Percentiles rank a stretch among this genome's conserved stretches.
Conservation (phyloP, 2,113 vertebrate genomes). For the Sitta europaea region DNA sequence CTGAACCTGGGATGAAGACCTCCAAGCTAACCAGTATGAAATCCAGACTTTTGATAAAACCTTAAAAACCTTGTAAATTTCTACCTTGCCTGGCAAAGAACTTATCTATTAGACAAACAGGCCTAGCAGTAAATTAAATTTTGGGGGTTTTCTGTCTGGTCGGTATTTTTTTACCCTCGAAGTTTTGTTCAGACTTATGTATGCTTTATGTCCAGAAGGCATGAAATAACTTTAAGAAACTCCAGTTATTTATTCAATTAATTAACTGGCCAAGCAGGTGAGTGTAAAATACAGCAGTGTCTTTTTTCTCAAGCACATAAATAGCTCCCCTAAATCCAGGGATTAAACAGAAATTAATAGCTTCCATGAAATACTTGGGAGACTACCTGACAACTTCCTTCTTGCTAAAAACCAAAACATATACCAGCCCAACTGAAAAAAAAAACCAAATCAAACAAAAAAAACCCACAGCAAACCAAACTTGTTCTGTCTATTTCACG, state of each 20-base stretch:
- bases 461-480: neutral
- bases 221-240: neutral
- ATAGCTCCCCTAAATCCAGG: neutral
- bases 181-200: neutral
- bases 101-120: neutral
- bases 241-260: neutral
- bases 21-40: neutral
- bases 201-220: neutral
- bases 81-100: neutral
- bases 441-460: neutral
- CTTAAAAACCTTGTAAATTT: neutral
- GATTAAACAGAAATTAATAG: neutral
- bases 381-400: neutral
- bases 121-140: neutral
- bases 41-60: neutral
- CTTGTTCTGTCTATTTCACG: neutral
- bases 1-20: neutral
- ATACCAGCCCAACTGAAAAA: neutral
- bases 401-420: neutral
- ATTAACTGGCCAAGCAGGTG: neutral
- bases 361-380: neutral
- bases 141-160: accelerated
- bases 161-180: neutral
- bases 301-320: neutral
- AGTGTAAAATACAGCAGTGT: neutral